Conservation (phyloP, 2,797 vertebrate genomes). For the Microctenopoma stevenorrisi region DNA sequence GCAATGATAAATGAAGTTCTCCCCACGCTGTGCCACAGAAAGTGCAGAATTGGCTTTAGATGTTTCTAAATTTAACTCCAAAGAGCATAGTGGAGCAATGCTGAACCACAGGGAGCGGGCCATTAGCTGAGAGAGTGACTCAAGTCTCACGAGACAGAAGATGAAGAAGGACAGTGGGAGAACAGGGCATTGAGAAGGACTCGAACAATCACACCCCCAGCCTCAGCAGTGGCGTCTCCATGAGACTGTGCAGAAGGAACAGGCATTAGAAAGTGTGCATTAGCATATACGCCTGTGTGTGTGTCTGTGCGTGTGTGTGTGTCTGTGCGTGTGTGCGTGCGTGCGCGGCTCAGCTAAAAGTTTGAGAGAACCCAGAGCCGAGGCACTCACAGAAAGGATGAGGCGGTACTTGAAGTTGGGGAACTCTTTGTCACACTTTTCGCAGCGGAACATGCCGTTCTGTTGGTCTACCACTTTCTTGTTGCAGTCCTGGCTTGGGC, state of each 20-base stretch:
- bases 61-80: constrained; percentile 29
- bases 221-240: constrained; percentile 14
- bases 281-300: constrained; percentile 7
- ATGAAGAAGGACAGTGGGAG: background rate
- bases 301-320: background rate
- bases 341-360: background rate
- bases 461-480: constrained; percentile 98
- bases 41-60: constrained; percentile 22
- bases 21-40: constrained; percentile 12
- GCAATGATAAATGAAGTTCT: constrained; percentile 24
- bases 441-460: constrained; percentile 95
- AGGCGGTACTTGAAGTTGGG: constrained; percentile 98
- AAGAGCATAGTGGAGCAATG: constrained; percentile 18
- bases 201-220: background rate
- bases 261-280: constrained; percentile 7
- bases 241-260: constrained; percentile 1
- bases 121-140: constrained; percentile 8
- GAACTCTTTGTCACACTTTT: constrained; percentile 96
- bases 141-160: constrained; percentile 12
- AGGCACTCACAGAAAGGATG: constrained; percentile 92
- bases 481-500: constrained; percentile 94
- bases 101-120: constrained; percentile 13
- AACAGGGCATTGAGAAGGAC: background rate
- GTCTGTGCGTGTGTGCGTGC: too few species aligned
- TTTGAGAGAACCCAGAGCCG: background rate